Evolutionary conservation across 2,888 invertebrate genomes (phyloP), one percentile per base, ranked within the genome.

Genomic region (Patella pellucida): DNA sequence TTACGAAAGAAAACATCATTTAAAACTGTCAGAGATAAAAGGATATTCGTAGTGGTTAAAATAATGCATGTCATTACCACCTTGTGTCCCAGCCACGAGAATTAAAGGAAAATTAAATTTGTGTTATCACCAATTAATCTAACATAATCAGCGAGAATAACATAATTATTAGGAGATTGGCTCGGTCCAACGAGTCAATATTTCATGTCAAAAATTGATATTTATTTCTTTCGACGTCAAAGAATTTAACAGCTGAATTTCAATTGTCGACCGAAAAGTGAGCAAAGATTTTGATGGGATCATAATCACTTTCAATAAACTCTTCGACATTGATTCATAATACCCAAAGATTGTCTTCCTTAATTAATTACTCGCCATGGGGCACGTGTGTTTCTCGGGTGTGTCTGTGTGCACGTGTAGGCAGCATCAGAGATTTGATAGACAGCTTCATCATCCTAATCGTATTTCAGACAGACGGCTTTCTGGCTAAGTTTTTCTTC

Each of bases 101-200:
- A 62, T 62, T 62, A 62, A 62, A 62, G 62, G 62, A 62, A 62
- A 62, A 62, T 62, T 62, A 19, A 62, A 62, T 62, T 62, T 62
- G 62, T 23, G 62, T 23, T 23, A 62, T 62, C 23, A 23, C 23
- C 62, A 62, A 62, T 62, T 62, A 62, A 62, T 62, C 62, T 62
- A 23, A 62, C 62, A 19, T 23, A 62, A 62, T 62, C 62, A 62
- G 23, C 62, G 62, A 9, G 11, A 23, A 62, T 62, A 62, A 62
- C 62, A 62, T 62, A 62, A 62, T 62, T 62, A 62, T 62, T 62
- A 62, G 23, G 62, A 62, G 23, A 23, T 23, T 62, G 62, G 62
- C 23, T 62, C 23, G 62, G 62, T 23, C 62, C 23, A 23, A 23
- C 23, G 19, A 62, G 62, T 62, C 23, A 19, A 62, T 62, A 62